Evolutionary conservation across 2,113 vertebrate species (phyloP), one percentile per base, ranked within the genome.

Genomic region (Corythornis madagascariensis): DNA sequence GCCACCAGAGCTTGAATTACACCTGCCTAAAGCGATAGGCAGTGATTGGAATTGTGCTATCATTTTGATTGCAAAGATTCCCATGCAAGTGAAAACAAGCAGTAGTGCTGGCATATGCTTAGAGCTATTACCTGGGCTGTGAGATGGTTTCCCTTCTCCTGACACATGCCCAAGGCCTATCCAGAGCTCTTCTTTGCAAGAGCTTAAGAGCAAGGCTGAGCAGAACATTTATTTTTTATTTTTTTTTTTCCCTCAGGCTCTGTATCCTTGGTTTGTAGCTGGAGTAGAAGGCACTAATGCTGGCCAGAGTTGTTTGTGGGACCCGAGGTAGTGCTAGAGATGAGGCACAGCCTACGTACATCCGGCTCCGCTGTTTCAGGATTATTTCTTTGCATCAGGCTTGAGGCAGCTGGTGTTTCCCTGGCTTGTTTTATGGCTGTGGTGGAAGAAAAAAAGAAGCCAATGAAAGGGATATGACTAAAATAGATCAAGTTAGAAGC

Each of bases 1-100:
- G 95, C 90, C 94, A 89, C 70, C 90, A 86, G 87, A 80, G 88
- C 80, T 67, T 89, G 89, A 93, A 92, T 94, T 91, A 94, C 80
- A 95, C 87, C 94, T 96, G 96, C 93, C 88, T 91, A 59, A 79
- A 95, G 95, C 70, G 2, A 92, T 84, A 33, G 16, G 33, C 63
- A 75, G 59, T 35, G 92, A 93, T 75, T 89, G 90, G 83, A 82
- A 89, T 57, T 72, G 86, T 57, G 13, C 0, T 61, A 90, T 84
- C 86, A 5, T 90, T 93, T 83, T 75, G 93, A 96, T 92, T 78
- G 88, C 93, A 92, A 90, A 82, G 89, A 89, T 95, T 93, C 88
- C 81, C 86, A 75, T 31, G 10, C 50, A 59, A 89, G 88, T 75
- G 73, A 88, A 94, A 89, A 86, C 77, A 92, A 78, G 93, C 48